Percentiles rank a stretch among this genome's conserved stretches.
Conservation (phyloP, 2,888 invertebrate species). For the Standfussiana lucernea region DNA sequence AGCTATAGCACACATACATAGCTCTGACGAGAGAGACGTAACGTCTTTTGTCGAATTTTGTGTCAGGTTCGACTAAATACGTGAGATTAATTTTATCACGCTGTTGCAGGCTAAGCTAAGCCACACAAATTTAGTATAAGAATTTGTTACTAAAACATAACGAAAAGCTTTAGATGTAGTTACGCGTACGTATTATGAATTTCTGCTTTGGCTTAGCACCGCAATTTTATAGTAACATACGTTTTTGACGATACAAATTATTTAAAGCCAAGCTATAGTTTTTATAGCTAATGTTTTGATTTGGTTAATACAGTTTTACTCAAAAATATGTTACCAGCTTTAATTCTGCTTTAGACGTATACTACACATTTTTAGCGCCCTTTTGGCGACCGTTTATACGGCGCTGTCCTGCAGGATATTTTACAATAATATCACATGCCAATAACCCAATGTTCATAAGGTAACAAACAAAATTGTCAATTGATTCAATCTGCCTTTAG, state of each 20-base stretch:
- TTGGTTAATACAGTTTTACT: slow-evolving; percentile 25
- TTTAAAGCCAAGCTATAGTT: not conserved
- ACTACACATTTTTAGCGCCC: slow-evolving; percentile 63
- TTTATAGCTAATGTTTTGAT: not conserved
- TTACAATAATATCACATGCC: not conserved
- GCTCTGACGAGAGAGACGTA: not conserved
- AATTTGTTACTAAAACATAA: slow-evolving; percentile 7
- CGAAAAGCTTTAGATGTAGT: slow-evolving; percentile 39
- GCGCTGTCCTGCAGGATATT: not conserved
- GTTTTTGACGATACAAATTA: slow-evolving; percentile 28
- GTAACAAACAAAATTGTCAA: no score
- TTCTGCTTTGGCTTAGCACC: slow-evolving; percentile 46
- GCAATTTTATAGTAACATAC: slow-evolving; percentile 36
- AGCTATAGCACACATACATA: not conserved
- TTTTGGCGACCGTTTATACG: not conserved
- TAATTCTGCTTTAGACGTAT: slow-evolving; percentile 49
- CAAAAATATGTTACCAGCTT: slow-evolving; percentile 69
- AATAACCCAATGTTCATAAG: not conserved
- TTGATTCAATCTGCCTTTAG: no score
- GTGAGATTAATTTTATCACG: not conserved
- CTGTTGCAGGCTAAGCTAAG: not conserved
- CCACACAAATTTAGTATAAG: not conserved
- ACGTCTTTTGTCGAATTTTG: slow-evolving; percentile 14
- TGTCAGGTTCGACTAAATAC: slow-evolving; percentile 6
- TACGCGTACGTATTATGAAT: slow-evolving; percentile 7